Evolutionary conservation across 1,140 invertebrate species (phyloP).

Genomic region (Drosophila miranda): DNA sequence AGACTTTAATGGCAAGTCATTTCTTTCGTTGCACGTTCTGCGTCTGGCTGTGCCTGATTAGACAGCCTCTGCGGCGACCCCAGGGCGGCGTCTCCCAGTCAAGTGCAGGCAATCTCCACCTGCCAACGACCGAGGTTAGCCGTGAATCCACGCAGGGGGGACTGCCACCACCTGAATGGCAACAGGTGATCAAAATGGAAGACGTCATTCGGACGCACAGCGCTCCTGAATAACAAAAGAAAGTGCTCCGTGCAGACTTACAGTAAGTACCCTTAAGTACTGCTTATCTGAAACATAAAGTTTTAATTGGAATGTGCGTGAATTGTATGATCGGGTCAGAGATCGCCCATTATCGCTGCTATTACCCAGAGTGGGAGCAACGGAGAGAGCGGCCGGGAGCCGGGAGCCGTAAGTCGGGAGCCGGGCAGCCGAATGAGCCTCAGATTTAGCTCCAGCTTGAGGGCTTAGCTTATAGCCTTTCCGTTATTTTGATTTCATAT

Average conservation of each 20-base stretch:
- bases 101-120: constrained; percentile 21
- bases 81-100: constrained; percentile 3
- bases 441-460: constrained; percentile 4
- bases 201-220: neutral
- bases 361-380: constrained; percentile 37
- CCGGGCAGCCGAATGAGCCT: neutral
- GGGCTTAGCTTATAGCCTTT: constrained; percentile 57
- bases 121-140: constrained; percentile 8
- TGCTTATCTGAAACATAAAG: constrained; percentile 41
- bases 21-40: constrained; percentile 49
- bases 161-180: no score
- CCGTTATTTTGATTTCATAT: constrained; percentile 47
- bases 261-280: no score
- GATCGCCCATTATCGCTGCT: constrained; percentile 39
- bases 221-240: neutral
- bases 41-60: constrained; percentile 45
- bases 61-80: constrained; percentile 6
- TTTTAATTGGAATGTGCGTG: constrained; percentile 45
- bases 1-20: constrained; percentile 54
- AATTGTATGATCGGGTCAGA: constrained; percentile 59
- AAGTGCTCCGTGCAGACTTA: neutral
- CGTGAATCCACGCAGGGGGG: constrained; percentile 2
- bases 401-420: no score
- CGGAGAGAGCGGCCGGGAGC: neutral
- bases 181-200: no score